Conservation (phyloP, 1,140 invertebrate species). For the Zaprionus inermis region DNA sequence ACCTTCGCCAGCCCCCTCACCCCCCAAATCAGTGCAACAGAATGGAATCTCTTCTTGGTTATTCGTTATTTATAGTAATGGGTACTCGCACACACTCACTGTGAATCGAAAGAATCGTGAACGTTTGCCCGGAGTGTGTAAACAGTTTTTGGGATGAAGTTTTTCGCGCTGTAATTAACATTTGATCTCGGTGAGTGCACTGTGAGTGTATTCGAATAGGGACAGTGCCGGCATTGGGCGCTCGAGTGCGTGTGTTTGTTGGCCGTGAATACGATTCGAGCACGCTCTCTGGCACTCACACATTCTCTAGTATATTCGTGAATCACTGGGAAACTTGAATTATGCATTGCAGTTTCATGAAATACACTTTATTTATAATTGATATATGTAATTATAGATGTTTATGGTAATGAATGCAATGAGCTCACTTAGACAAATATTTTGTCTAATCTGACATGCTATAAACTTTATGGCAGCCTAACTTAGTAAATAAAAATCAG, state of each 20-base stretch:
- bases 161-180: neutral
- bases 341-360: too few relatives aligned
- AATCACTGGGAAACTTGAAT: neutral
- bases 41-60: neutral
- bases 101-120: neutral
- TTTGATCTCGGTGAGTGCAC: neutral
- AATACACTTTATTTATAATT: too few relatives aligned
- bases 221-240: neutral
- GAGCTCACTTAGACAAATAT: too few relatives aligned
- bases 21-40: neutral
- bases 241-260: neutral
- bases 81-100: neutral
- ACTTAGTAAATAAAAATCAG: too few relatives aligned
- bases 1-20: constrained; percentile 18
- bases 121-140: neutral
- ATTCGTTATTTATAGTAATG: neutral
- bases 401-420: too few relatives aligned
- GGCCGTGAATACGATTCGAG: neutral
- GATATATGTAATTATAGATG: too few relatives aligned
- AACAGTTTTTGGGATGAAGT: neutral
- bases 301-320: neutral
- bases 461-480: neutral
- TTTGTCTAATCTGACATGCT: neutral
- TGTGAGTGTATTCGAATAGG: neutral
- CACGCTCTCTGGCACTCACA: neutral